phyloP scores from a whole-genome alignment of 2,113 vertebrate genomes.

The Trematocara marginatum region DNA sequence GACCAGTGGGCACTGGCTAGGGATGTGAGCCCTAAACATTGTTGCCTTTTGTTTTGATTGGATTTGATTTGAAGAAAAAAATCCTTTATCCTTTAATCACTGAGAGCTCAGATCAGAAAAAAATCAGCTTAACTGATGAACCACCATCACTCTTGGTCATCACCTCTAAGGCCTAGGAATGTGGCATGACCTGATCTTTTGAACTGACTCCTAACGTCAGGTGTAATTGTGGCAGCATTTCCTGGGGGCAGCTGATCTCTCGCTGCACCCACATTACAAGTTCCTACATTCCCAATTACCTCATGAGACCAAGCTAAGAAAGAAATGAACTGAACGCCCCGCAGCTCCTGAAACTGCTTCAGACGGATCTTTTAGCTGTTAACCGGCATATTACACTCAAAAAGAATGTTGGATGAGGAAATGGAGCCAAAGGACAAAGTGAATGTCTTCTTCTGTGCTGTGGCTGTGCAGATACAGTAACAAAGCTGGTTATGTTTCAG shows the following conservation, averaged over 20 bases:
- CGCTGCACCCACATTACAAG: neutral
- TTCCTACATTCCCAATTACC: conserved; percentile 45
- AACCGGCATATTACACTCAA: neutral
- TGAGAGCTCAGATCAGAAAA: neutral
- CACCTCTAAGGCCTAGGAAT: neutral
- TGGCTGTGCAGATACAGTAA: neutral
- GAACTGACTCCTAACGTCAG: conserved; percentile 17
- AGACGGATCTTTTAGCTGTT: neutral
- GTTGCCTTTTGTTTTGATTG: neutral
- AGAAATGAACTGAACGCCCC: conserved; percentile 5
- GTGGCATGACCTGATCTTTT: conserved; percentile 2
- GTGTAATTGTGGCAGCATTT: conserved; percentile 34
- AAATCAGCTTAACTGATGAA: conserved; percentile 6
- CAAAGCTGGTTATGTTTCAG: conserved; percentile 1
- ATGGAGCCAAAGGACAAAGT: neutral
- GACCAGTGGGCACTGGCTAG: accelerated
- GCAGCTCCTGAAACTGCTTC: neutral
- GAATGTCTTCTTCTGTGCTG: neutral
- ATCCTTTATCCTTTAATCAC: neutral
- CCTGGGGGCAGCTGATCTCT: conserved; percentile 28
- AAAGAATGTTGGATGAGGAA: neutral
- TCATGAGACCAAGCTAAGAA: neutral
- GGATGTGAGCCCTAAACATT: too few species aligned
- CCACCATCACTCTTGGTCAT: conserved; percentile 1
- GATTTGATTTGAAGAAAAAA: neutral